Evolutionary conservation across 2,797 vertebrate species (phyloP).

Genomic region (Galaxias olidus): DNA sequence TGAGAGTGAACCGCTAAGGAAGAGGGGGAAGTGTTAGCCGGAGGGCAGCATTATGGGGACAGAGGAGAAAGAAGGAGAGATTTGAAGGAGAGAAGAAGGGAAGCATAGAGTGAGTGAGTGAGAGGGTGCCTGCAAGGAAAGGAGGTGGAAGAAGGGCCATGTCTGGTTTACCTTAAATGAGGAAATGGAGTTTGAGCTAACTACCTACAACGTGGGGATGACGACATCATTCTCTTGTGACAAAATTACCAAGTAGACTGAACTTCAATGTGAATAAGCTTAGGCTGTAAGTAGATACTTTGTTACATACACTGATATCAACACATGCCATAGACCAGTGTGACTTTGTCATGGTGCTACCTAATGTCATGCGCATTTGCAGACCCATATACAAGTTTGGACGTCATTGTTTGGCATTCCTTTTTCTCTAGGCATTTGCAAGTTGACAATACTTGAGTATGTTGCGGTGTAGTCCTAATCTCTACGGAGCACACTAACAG

Average conservation of each 20-base stretch:
- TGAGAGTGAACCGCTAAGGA: slow-evolving; percentile 9
- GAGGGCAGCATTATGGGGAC: background rate
- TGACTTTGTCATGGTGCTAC: slow-evolving; percentile 78
- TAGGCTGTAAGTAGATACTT: slow-evolving; percentile 42
- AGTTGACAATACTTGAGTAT: slow-evolving; percentile 98
- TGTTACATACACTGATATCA: slow-evolving; percentile 63
- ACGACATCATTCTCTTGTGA: slow-evolving; percentile 35
- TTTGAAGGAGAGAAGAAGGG: background rate
- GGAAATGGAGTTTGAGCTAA: slow-evolving; percentile 45
- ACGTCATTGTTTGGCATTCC: slow-evolving; percentile 74
- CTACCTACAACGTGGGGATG: slow-evolving; percentile 38
- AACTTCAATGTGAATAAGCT: slow-evolving; percentile 46
- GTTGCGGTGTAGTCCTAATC: slow-evolving; percentile 86
- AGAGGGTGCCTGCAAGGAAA: slow-evolving; percentile 40
- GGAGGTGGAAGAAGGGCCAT: slow-evolving; percentile 23
- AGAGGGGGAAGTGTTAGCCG: background rate
- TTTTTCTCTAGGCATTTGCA: slow-evolving; percentile 89
- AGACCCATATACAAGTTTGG: slow-evolving; percentile 69
- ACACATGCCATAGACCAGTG: slow-evolving; percentile 77
- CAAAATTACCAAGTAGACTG: slow-evolving; percentile 39
- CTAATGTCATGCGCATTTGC: slow-evolving; percentile 82
- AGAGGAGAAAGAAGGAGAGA: background rate
- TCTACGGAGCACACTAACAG: slow-evolving; percentile 87
- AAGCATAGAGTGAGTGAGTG: slow-evolving; percentile 1
- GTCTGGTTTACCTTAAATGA: slow-evolving; percentile 41